phyloP scores from a whole-genome alignment of 2,113 vertebrate genomes.

The Oryzias curvinotus region DNA sequence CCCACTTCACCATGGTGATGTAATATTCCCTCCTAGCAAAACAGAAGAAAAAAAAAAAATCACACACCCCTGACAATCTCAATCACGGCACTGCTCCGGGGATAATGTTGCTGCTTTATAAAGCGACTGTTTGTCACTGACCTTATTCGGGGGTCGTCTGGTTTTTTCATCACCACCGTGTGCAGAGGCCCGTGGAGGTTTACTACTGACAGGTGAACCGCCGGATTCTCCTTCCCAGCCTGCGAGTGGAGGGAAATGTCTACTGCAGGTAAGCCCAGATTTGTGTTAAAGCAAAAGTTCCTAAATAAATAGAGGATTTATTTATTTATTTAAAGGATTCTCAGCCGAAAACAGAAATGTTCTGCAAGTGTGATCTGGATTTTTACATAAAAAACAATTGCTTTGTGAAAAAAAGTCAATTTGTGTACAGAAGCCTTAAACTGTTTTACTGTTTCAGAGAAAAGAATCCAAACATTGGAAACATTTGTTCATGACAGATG shows the following conservation, averaged over 20 bases:
- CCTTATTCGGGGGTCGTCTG: conserved; percentile 92
- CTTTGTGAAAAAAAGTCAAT: no score
- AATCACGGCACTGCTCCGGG: neutral
- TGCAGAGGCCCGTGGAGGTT: conserved; percentile 93
- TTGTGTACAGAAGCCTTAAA: no score
- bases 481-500: neutral
- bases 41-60: neutral
- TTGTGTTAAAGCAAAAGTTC: neutral
- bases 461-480: no score
- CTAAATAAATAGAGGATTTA: neutral
- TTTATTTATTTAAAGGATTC: neutral
- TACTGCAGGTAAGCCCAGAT: neutral
- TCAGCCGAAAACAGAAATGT: no score
- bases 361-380: no score
- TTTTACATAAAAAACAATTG: no score
- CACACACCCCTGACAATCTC: conserved; percentile 1
- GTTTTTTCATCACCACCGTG: conserved; percentile 91
- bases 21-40: conserved; percentile 87
- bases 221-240: conserved; percentile 93
- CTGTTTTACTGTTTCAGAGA: no score
- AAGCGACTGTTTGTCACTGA: conserved; percentile 53
- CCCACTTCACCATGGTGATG: conserved; percentile 97
- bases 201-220: conserved; percentile 89
- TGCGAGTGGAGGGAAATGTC: conserved; percentile 53
- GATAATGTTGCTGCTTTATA: conserved; percentile 1